Percentiles rank a stretch among this genome's conserved stretches.
phyloP scores from a whole-genome alignment of 2,113 vertebrate genomes.

The Pituophis catenifer region DNA sequence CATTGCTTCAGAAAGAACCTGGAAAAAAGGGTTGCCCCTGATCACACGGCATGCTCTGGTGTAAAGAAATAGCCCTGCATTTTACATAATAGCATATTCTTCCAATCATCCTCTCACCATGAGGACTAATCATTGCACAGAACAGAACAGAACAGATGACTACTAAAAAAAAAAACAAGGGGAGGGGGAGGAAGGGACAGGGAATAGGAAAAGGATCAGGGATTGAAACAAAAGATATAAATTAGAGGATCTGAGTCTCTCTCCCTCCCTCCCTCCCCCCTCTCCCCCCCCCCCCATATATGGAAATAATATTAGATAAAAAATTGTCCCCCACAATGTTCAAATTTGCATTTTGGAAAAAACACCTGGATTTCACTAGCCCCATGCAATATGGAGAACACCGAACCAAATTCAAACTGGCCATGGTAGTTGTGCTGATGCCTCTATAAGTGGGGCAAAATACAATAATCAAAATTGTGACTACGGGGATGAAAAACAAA shows the following conservation, averaged over 20 bases:
- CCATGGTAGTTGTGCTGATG: not conserved
- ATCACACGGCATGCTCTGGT: not conserved
- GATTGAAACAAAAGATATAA: not conserved
- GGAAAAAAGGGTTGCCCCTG: not conserved
- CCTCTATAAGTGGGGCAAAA: not conserved
- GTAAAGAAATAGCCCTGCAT: not conserved
- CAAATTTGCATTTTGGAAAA: too few relatives aligned
- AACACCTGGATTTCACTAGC: too few relatives aligned
- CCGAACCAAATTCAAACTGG: not conserved
- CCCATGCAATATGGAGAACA: not conserved
- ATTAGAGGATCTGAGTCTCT: not conserved
- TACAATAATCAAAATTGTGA: not conserved
- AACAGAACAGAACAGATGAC: not conserved
- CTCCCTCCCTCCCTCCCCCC: too few relatives aligned
- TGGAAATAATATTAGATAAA: too few relatives aligned
- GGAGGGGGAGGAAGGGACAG: not conserved
- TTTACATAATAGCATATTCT: not conserved
- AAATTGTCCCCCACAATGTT: too few relatives aligned
- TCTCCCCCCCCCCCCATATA: too few relatives aligned
- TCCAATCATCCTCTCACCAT: not conserved
- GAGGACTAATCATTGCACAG: not conserved
- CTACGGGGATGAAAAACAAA: not conserved
- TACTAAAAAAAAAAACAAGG: not conserved
- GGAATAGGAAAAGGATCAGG: not conserved
- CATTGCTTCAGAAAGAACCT: not conserved